phyloP scores from a whole-genome alignment of 2,113 vertebrate genomes.

The Calypte anna region DNA sequence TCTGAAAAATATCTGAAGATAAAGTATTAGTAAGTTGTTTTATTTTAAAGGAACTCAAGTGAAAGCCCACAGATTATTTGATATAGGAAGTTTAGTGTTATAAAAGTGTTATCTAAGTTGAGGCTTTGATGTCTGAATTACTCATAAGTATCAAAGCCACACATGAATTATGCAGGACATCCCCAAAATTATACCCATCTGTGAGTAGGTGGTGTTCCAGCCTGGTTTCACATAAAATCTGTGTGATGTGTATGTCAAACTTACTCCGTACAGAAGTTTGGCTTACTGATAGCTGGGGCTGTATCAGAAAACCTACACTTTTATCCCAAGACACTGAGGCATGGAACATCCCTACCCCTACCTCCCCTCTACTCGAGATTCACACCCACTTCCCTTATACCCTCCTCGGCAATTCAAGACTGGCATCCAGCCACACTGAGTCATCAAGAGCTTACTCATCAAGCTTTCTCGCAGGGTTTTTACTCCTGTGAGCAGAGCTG shows the following conservation, averaged over 20 bases:
- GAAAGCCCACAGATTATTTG: slow-evolving; percentile 35
- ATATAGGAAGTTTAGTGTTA: slow-evolving; percentile 46
- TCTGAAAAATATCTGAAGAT: background rate
- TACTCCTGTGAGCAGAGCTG: slow-evolving; percentile 43
- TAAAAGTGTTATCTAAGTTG: slow-evolving; percentile 59
- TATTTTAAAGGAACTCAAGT: background rate
- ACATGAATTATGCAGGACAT: slow-evolving; percentile 71
- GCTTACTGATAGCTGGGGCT: slow-evolving; percentile 19
- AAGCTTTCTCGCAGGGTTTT: slow-evolving; percentile 59
- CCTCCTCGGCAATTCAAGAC: slow-evolving; percentile 51
- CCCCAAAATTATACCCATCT: slow-evolving; percentile 68
- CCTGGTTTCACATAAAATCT: slow-evolving; percentile 40
- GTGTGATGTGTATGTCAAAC: slow-evolving; percentile 52
- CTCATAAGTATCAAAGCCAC: slow-evolving; percentile 69
- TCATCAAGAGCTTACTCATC: slow-evolving; percentile 69
- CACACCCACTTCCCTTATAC: slow-evolving; percentile 53
- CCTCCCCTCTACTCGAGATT: slow-evolving; percentile 44
- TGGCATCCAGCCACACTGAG: slow-evolving; percentile 60
- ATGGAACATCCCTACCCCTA: slow-evolving; percentile 36
- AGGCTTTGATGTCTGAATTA: slow-evolving; percentile 69
- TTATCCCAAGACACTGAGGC: slow-evolving; percentile 34
- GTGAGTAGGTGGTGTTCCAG: slow-evolving; percentile 68
- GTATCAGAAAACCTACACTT: slow-evolving; percentile 45
- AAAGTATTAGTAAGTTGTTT: background rate
- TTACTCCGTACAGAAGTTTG: slow-evolving; percentile 32